Evolutionary conservation across 2,113 vertebrate genomes (phyloP).

Genomic region (Nematolebias whitei): DNA sequence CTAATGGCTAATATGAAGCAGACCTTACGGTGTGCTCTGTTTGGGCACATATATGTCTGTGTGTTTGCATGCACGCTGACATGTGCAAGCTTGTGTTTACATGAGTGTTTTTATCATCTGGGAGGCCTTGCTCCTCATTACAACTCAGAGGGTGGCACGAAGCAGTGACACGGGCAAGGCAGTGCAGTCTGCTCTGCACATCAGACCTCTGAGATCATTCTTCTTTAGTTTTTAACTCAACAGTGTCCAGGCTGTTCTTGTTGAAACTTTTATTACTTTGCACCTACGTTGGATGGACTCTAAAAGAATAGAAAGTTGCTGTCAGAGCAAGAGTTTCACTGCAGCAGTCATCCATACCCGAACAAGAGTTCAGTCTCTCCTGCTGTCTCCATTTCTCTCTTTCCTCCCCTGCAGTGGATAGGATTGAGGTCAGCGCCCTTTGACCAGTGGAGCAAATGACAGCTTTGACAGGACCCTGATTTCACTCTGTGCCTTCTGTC

Average conservation of each 20-base stretch:
- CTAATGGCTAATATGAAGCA: conserved; percentile 74
- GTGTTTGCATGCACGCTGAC: conserved; percentile 23
- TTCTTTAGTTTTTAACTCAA: not conserved
- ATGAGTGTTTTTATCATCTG: conserved; percentile 39
- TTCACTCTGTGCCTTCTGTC: conserved; percentile 76
- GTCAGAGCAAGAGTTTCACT: not conserved
- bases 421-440: conserved; percentile 76
- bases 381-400: conserved; percentile 53
- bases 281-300: not conserved
- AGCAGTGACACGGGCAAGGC: conserved; percentile 7
- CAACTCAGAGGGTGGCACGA: conserved; percentile 57
- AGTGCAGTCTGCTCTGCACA: not conserved
- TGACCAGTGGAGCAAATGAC: conserved; percentile 78
- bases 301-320: not conserved
- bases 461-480: conserved; percentile 78
- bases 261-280: not conserved
- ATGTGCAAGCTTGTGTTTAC: conserved; percentile 22
- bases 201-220: not conserved
- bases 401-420: conserved; percentile 69
- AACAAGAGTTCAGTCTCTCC: conserved; percentile 34
- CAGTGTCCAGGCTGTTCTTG: not conserved
- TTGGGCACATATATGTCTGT: conserved; percentile 26
- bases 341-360: conserved; percentile 5
- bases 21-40: conserved; percentile 58
- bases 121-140: conserved; percentile 55